Evolutionary conservation across 2,888 invertebrate genomes (phyloP).

Genomic region (Subacronicta megacephala): DNA sequence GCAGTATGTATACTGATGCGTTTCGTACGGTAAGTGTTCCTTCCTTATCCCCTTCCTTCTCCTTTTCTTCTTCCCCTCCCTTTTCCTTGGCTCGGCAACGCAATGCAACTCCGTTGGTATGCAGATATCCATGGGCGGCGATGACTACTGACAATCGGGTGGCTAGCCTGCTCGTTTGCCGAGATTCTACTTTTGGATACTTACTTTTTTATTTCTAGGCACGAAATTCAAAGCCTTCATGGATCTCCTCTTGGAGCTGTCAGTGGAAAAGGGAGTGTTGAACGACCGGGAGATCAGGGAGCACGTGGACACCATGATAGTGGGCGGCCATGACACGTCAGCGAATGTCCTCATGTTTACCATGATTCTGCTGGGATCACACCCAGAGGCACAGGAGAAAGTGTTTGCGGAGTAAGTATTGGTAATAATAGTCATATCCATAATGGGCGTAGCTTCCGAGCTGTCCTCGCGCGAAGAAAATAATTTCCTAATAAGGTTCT

Average conservation of each 20-base stretch:
- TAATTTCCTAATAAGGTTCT: not conserved
- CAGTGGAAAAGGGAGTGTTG: slow-evolving; percentile 76
- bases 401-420: slow-evolving; percentile 72
- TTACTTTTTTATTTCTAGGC: slow-evolving; percentile 52
- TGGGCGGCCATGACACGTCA: slow-evolving; percentile 88
- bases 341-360: slow-evolving; percentile 81
- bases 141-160: too few relatives aligned
- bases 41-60: too few relatives aligned
- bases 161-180: too few relatives aligned
- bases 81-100: too few relatives aligned
- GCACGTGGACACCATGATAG: slow-evolving; percentile 90
- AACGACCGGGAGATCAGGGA: slow-evolving; percentile 87
- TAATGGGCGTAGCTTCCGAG: too few relatives aligned
- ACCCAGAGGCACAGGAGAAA: slow-evolving; percentile 78
- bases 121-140: too few relatives aligned
- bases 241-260: slow-evolving; percentile 86
- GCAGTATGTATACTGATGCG: too few relatives aligned
- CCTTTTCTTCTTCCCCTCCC: too few relatives aligned
- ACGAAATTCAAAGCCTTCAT: slow-evolving; percentile 85
- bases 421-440: not conserved
- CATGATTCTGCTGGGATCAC: slow-evolving; percentile 77
- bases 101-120: too few relatives aligned
- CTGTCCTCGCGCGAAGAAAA: too few relatives aligned
- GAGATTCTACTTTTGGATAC: too few relatives aligned
- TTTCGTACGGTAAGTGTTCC: too few relatives aligned